A percentile compares a stretch with the other conserved stretches of the same genome.
Conservation (phyloP, 1,140 invertebrate species). For the Battus philenor region DNA sequence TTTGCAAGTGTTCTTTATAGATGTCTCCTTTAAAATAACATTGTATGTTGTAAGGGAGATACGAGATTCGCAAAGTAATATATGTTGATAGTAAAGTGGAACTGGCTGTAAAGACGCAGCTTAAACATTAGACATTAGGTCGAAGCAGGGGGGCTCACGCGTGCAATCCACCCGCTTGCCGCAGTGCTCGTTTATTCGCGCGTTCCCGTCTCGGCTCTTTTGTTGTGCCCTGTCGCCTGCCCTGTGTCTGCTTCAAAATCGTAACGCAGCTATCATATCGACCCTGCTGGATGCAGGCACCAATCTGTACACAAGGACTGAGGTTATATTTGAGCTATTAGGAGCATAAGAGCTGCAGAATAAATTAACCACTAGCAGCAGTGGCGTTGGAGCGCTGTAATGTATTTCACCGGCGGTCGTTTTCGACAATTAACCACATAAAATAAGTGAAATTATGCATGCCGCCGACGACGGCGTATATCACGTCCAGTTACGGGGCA, state of each 20-base stretch:
- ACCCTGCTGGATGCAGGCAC: slow-evolving; percentile 37
- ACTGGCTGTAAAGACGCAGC: slow-evolving; percentile 25
- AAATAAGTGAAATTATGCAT: slow-evolving; percentile 76
- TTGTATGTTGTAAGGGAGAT: slow-evolving; percentile 4
- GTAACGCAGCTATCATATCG: slow-evolving; percentile 64
- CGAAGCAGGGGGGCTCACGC: slow-evolving; percentile 24
- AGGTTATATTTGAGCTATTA: slow-evolving; percentile 42
- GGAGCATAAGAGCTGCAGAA: slow-evolving; percentile 53
- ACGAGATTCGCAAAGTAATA: slow-evolving; percentile 10
- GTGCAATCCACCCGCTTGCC: slow-evolving; percentile 40
- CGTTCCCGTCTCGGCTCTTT: slow-evolving; percentile 69
- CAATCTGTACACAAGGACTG: slow-evolving; percentile 21
- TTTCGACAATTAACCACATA: slow-evolving; percentile 76
- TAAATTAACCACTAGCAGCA: slow-evolving; percentile 63
- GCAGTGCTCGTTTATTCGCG: slow-evolving; percentile 69
- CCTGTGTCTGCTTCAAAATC: slow-evolving; percentile 73
- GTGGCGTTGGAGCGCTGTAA: slow-evolving; percentile 55
- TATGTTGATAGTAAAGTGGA: slow-evolving; percentile 15
- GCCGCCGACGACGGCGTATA: slow-evolving; percentile 73
- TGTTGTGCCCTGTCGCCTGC: slow-evolving; percentile 67
- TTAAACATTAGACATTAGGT: slow-evolving; percentile 42
- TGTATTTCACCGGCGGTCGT: slow-evolving; percentile 74
- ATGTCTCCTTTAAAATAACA: too few species aligned
- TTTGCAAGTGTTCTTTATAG: too few species aligned
- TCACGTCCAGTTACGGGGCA: slow-evolving; percentile 73